Evolutionary conservation across 2,113 vertebrate species (phyloP), one percentile per base, ranked within the genome.

Genomic region (Pterocles burchelli): DNA sequence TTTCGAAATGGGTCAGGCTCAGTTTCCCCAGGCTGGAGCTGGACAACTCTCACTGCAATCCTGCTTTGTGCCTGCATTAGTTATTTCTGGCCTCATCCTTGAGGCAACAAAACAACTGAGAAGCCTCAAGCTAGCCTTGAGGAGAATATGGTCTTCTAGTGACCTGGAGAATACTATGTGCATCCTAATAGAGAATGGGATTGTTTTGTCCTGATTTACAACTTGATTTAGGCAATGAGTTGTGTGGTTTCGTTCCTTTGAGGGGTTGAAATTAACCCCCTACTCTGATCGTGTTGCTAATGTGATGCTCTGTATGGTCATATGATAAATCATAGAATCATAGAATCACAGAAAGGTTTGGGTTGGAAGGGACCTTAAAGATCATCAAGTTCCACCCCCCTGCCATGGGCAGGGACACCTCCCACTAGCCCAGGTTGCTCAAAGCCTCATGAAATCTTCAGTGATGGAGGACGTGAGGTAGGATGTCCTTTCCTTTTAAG

Each of bases 241-340:
- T 59, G 10, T 49, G 4, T 11, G 16, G 6, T 65, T 79, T 38
- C 28, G 6, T 49, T 51, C 22, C 24, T 71, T 54, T 51, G 14
- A 1, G 2, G 10, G 16, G 17, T 43, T 63, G 33, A 46, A 29
- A 34, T 49, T 65, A 38, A 61, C 12, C 3, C 17, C 0, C 0
- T 48, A 7, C 17, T 63, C 43, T 51, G 29, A 52, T 11, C 0
- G 2, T 51, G 26, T 31, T 72, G 10, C 74, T 67, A 5, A 16
- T 19, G 31, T 70, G 17, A 49, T 54, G 17, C 10, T 57, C 25
- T 17, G 2, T 33, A 1, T 19, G 9, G 36, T 74, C 19, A 4
- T 22, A 4, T 31, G 19, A 6, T 41, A 66, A 91, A 81, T 46
- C 28, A 49, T 20, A 11, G 17, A 4, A 41, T 41, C 41, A 41